A percentile compares a stretch with the other conserved stretches of the same genome.
phyloP scores from a whole-genome alignment of 2,888 invertebrate species.

The Crioceris asparagi region DNA sequence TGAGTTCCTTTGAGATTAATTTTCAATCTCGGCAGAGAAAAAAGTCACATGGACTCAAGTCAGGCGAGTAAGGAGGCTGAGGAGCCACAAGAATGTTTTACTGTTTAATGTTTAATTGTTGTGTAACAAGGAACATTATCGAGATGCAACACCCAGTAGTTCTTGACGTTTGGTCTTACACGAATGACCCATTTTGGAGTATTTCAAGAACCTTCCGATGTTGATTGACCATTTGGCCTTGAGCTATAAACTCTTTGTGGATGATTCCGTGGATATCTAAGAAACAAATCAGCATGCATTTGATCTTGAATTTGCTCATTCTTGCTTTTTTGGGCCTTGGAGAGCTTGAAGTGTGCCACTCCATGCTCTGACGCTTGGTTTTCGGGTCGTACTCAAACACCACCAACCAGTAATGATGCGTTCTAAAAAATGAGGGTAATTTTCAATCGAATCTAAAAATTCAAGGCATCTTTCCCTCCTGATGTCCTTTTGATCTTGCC shows the following conservation, averaged over 20 bases:
- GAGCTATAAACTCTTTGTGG: no score
- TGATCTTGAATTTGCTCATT: constrained; percentile 2
- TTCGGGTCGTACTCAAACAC: no score
- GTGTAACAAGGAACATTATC: constrained; percentile 1
- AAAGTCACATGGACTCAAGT: constrained; percentile 3
- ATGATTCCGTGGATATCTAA: background rate
- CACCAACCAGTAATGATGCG: background rate
- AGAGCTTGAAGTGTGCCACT: constrained; percentile 5
- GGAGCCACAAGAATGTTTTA: background rate
- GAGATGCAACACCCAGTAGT: background rate
- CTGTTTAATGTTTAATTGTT: background rate
- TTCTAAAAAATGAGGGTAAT: background rate
- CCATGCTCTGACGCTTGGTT: constrained; percentile 5
- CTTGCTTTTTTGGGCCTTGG: background rate
- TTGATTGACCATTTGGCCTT: no score
- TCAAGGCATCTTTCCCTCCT: constrained; percentile 6
- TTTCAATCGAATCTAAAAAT: constrained; percentile 6
- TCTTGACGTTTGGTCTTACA: background rate
- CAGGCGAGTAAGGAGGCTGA: constrained; percentile 5
- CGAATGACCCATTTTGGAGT: background rate
- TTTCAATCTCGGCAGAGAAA: constrained; percentile 7
- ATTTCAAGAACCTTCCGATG: no score
- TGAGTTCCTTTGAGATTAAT: constrained; percentile 15
- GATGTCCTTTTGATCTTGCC: constrained; percentile 6
- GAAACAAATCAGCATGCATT: constrained; percentile 8